These are phyloP conservation scores for Calephelis nemesis DNA, from an alignment of 1,140 invertebrate genomes.

Conservation along the genomic window DNA sequence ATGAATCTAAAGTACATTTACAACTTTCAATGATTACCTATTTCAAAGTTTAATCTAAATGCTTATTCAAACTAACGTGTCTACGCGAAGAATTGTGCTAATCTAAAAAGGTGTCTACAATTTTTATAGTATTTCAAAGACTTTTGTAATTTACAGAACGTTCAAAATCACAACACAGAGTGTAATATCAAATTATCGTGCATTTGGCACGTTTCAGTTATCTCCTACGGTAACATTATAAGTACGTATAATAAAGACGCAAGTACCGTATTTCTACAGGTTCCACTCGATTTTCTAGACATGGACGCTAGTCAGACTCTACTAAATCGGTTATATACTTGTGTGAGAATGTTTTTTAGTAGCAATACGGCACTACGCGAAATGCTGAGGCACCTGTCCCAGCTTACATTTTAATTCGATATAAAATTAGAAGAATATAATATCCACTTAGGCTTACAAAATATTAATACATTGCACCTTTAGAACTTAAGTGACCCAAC, in stretches of 20 bases:
- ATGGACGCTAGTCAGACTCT: background rate
- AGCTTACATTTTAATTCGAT: slow-evolving; percentile 43
- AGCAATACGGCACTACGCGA: slow-evolving; percentile 22
- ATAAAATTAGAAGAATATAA: slow-evolving; percentile 79
- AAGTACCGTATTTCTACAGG: slow-evolving; percentile 31
- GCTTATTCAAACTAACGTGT: slow-evolving; percentile 69
- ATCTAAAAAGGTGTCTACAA: slow-evolving; percentile 75
- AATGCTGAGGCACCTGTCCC: slow-evolving; percentile 14
- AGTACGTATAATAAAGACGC: slow-evolving; percentile 52
- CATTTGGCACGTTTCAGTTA: slow-evolving; percentile 62
- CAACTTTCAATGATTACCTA: slow-evolving; percentile 61
- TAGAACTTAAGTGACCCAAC: no score
- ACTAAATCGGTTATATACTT: no score
- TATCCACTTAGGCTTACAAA: slow-evolving; percentile 75
- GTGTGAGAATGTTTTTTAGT: background rate
- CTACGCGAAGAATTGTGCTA: slow-evolving; percentile 78
- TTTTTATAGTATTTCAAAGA: slow-evolving; percentile 72
- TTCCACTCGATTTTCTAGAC: background rate
- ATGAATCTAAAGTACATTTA: slow-evolving; percentile 73
- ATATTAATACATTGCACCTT: slow-evolving; percentile 32
- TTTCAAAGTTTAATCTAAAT: slow-evolving; percentile 67
- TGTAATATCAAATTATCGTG: slow-evolving; percentile 77
- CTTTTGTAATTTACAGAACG: slow-evolving; percentile 76
- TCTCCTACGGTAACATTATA: slow-evolving; percentile 64
- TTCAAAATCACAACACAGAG: slow-evolving; percentile 79